Conservation (phyloP, 2,113 vertebrate species). For the Chloropsis hardwickii region DNA sequence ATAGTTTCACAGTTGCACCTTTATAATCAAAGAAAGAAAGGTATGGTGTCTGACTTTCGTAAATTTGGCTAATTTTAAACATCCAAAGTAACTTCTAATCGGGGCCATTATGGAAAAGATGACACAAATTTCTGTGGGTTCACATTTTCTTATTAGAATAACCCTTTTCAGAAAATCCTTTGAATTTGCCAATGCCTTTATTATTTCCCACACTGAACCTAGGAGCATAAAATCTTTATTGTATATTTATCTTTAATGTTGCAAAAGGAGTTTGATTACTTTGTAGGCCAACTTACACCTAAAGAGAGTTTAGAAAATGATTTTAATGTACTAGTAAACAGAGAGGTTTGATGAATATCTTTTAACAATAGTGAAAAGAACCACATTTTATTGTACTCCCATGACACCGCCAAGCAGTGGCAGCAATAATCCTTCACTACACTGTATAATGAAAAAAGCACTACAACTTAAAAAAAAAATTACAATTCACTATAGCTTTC, state of each 20-base stretch:
- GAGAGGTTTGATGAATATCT: neutral
- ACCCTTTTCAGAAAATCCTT: neutral
- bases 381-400: conserved; percentile 30
- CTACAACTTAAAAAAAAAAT: conserved; percentile 30
- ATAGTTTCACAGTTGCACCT: neutral
- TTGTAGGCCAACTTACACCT: neutral
- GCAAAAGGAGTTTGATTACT: neutral
- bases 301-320: conserved; percentile 17
- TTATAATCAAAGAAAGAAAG: neutral
- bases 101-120: neutral
- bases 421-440: conserved; percentile 48
- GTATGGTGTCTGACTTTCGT: neutral
- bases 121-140: neutral
- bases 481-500: conserved; percentile 24
- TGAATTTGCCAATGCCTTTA: neutral
- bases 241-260: neutral
- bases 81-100: neutral
- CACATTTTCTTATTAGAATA: neutral
- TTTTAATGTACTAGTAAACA: neutral
- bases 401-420: neutral
- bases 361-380: neutral
- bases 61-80: conserved; percentile 35
- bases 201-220: neutral
- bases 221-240: neutral
- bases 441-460: conserved; percentile 31